Evolutionary conservation across 1,140 invertebrate genomes (phyloP).

Genomic region (Bombus impatiens): DNA sequence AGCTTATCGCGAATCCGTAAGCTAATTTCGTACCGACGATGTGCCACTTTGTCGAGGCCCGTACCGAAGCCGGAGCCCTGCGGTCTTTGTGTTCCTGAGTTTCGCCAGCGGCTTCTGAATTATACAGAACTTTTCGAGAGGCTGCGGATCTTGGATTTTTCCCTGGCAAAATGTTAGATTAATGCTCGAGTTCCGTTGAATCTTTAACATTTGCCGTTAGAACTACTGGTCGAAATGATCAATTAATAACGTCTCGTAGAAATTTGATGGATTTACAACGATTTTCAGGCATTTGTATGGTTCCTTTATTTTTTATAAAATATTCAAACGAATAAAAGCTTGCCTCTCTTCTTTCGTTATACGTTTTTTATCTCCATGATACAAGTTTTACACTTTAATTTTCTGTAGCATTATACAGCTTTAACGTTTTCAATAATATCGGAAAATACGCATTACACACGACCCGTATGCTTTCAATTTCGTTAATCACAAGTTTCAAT

Average conservation of each 20-base stretch:
- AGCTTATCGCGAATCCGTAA: constrained; percentile 72
- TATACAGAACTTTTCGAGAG: background rate
- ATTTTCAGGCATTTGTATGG: background rate
- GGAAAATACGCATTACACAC: background rate
- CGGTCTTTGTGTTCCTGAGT: constrained; percentile 39
- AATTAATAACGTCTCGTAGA: too few relatives aligned
- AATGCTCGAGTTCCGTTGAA: too few relatives aligned
- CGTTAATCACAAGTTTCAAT: background rate
- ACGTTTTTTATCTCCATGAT: background rate
- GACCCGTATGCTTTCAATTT: background rate
- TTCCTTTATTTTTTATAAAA: background rate
- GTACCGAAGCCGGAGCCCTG: constrained; percentile 26
- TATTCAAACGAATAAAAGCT: background rate
- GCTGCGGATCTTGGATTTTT: background rate
- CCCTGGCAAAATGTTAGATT: background rate
- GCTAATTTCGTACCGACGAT: constrained; percentile 68
- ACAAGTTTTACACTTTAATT: too few relatives aligned
- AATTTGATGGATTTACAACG: background rate
- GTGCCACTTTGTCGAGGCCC: constrained; percentile 61
- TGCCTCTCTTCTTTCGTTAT: background rate
- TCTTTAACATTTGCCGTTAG: too few relatives aligned
- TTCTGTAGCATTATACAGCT: too few relatives aligned
- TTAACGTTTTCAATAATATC: background rate
- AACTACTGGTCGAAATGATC: too few relatives aligned
- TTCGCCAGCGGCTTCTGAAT: constrained; percentile 40